Percentiles rank a stretch among this genome's conserved stretches.
Evolutionary conservation across 2,888 invertebrate species (phyloP).

Genomic region (Empis livida): DNA sequence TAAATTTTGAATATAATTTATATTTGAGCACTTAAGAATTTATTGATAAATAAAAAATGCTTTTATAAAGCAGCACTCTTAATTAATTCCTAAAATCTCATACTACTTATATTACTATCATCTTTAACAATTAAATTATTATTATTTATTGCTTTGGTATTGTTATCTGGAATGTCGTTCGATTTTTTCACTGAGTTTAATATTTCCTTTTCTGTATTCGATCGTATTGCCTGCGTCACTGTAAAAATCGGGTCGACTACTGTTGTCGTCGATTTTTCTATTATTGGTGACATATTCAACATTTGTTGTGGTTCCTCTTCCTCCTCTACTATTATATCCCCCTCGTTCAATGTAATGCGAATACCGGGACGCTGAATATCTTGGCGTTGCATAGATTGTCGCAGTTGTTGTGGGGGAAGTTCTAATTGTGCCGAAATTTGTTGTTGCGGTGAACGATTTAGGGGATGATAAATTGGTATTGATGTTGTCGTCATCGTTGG

Average conservation of each 20-base stretch:
- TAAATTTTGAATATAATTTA: no score
- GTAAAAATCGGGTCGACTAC: conserved; percentile 6
- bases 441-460: conserved; percentile 14
- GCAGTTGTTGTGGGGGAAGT: conserved; percentile 10
- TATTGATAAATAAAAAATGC: no score
- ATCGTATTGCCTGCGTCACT: no score
- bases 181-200: conserved; percentile 18
- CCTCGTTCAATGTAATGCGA: conserved; percentile 29
- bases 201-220: conserved; percentile 1
- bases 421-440: conserved; percentile 1
- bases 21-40: no score
- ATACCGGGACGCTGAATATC: conserved; percentile 17
- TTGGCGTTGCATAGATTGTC: conserved; percentile 15
- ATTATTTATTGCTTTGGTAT: conserved; percentile 17
- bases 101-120: neutral
- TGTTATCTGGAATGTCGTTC: conserved; percentile 25
- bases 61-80: no score
- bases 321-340: conserved; percentile 33
- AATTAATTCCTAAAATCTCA: no score
- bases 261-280: conserved; percentile 7
- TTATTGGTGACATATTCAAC: conserved; percentile 8
- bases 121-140: neutral
- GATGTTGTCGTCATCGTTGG: conserved; percentile 5
- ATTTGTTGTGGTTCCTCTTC: conserved; percentile 18
- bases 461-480: conserved; percentile 13